A percentile compares a stretch with the other conserved stretches of the same genome.
Evolutionary conservation across 2,113 vertebrate genomes (phyloP).

Genomic region (Cyrtonyx montezumae): DNA sequence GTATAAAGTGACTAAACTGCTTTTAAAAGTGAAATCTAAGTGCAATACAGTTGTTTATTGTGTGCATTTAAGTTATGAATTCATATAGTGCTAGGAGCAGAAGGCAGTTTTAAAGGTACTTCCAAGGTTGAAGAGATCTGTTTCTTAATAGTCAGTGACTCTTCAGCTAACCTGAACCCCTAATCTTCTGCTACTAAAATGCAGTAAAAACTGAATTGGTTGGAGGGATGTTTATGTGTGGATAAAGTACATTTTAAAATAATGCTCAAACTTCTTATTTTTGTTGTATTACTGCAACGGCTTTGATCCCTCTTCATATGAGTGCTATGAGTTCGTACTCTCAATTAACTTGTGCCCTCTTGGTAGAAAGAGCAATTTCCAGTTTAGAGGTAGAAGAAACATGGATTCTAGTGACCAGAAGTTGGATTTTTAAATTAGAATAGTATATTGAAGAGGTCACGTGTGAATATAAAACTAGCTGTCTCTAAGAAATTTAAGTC

Average conservation of each 20-base stretch:
- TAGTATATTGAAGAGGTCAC: background rate
- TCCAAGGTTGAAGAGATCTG: background rate
- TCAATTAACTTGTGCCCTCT: background rate
- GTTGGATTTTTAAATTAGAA: background rate
- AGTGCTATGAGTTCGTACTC: rapidly evolving
- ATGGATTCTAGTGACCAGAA: background rate
- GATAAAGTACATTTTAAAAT: background rate
- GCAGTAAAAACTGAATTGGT: background rate
- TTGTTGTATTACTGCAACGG: background rate
- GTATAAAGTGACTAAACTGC: background rate
- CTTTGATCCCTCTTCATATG: background rate
- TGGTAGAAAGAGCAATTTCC: background rate
- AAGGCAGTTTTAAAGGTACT: background rate
- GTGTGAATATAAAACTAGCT: background rate
- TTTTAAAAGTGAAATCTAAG: conserved; percentile 3
- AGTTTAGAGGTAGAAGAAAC: background rate
- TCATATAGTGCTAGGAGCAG: background rate
- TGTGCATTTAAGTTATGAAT: background rate
- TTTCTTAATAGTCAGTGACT: background rate
- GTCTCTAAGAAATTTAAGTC: background rate
- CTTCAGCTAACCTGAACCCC: background rate
- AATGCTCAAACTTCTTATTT: background rate
- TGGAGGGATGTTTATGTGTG: background rate
- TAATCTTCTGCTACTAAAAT: background rate
- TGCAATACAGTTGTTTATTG: background rate